Base-by-base conservation (phyloP, 1,140 invertebrate species). In the Centruroides vittatus region DNA sequence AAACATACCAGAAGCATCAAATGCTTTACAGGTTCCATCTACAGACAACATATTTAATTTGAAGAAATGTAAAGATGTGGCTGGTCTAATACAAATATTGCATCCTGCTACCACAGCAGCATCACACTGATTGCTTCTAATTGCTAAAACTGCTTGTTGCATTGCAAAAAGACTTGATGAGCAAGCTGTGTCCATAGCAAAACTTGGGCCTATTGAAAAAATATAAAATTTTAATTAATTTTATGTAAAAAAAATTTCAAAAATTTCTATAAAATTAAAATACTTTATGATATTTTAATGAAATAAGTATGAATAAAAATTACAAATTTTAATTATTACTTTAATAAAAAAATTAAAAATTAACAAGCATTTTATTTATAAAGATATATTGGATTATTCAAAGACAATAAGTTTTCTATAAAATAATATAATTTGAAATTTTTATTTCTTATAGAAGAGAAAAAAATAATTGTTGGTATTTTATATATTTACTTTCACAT, bases 111-210 rank as follows among this genome's bases (percentile, higher is more conserved):
- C 90, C 60, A 98, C 81, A 3, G 94, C 94, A 7, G 89, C 81
- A 70, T 98, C 93, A 74, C 92, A 95, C 68, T 89, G 83, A 3
- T 90, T 91, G 36, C 78, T 77, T 49, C 84, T 78, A 54, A 98
- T 93, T 12, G 89, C 85, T 7, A 75, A 72, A 11, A 91, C 78
- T 11, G 93, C 95, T 69, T 94, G 86, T 68, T 91, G 82, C 23
- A 98, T 73, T 3, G 90, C 93, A 70, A 89, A 83, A 69, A 95
- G 73, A 56, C 89, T 89, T 64, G 92, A 95, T 0, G 93, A 96
- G 74, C 94, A 98, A 1, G 94, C 94, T 8, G 94, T 96, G 74
- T 98, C 94, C 6, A 97, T 75, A 5, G 89, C 84, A 73, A 86
- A 94, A 73, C 91, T 95, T 3, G 94, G 94, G 11, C 94, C 86